Base-by-base conservation (phyloP, 2,113 vertebrate genomes). In the Cepphus grylle region DNA sequence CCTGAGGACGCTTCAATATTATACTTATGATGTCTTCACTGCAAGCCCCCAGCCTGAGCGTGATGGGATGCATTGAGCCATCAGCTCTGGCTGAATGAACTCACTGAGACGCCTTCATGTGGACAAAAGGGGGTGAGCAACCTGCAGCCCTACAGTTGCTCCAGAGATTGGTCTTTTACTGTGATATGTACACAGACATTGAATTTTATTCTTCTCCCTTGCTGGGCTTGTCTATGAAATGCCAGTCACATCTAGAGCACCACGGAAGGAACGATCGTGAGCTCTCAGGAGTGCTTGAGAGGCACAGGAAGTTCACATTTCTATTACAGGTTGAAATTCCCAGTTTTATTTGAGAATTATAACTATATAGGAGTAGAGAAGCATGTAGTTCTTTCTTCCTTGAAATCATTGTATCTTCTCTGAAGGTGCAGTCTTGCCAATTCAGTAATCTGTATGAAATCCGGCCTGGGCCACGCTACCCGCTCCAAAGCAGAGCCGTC, bases 381-480 rank as follows among this genome's bases (percentile, higher is more conserved):
- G 34, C 17, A 3, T 22, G 14, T 71, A 42, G 89, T 59, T 84
- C 22, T 67, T 80, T 25, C 29, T 55, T 66, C 55, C 11, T 12
- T 70, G 63, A 34, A 53, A 66, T 62, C 30, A 22, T 15, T 12
- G 30, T 38, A n/a, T 74, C 40, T 58, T 49, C 81, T 70, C 45
- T 15, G 4, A 70, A 67, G 38, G 38, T 25, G 38, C 4, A 63
- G n/a, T 62, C 55, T 15, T 70, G 87, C 69, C 81, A 76, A 0
- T 58, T 89, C 30, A 32, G 45, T 76, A 66, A 49, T 49, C 59
- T 66, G 34, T 61, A 58, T 73, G 63, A 93, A 84, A 89, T 45
- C 50, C 3, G 0, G 23, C 55, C 45, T 6, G 7, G 67, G 69
- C 59, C 55, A 1, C 0, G 0, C 71, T 72, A 65, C n/a, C 1